Evolutionary conservation across 2,888 invertebrate genomes (phyloP), one percentile per base, ranked within the genome.

Genomic region (Pandemis corylana): DNA sequence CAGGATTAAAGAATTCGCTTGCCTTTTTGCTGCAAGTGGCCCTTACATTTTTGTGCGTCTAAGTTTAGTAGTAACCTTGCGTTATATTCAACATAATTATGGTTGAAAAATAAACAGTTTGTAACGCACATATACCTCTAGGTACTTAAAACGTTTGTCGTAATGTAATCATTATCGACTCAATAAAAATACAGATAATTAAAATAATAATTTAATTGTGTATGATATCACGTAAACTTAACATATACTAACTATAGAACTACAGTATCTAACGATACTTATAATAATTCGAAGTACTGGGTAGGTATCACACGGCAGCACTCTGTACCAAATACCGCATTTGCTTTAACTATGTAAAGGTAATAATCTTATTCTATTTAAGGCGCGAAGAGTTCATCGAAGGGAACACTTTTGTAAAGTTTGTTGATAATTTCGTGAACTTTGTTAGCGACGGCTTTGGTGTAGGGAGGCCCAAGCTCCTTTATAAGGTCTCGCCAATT

Each of bases 401-500:
- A 73, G 13, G 81, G 79, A 46, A 81, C 71, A 36, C 72, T 51
- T 6, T 75, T 49, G 71, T 81, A 81, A 7, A 81, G 59, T 64
- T 78, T 75, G 65, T 80, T 80, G 42, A 81, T 72, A 7, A 77
- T 20, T 15, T 76, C 59, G 59, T 80, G 79, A 9, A 81, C 80
- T 72, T 78, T 78, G 20, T 66, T 36, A 5, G 77, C 76, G 0
- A 77, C 70, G 6, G 78, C 79, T 15, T 77, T 73, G 12, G 73
- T 78, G 72, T 76, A 79, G 0, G 80, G 77, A 0, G 80, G 79
- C 0, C 81, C 81, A 7, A 81, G 66, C 56, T 80, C 80, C 59
- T 64, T 75, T 72, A 81, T 80, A 28, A 81, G 74, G 1, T 81
- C 81, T 7, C 75, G 56, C 81, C 81, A 81, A 69, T 80, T 81